Evolutionary conservation across 2,888 invertebrate species (phyloP), one percentile per base, ranked within the genome.

Genomic region (Stenurella melanura): DNA sequence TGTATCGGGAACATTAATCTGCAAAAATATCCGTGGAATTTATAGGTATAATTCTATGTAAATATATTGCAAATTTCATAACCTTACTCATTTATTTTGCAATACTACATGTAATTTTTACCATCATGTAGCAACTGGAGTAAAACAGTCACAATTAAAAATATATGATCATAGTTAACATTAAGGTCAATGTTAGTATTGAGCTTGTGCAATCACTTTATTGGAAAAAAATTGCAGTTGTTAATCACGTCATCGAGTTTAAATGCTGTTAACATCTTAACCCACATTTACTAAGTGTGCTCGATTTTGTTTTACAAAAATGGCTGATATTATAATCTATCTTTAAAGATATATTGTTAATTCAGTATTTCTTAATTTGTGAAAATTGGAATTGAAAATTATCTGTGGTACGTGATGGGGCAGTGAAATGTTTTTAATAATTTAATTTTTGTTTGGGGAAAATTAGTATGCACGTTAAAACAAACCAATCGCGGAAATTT

Each of bases 151-250:
- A n/a, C 50, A 17, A 50, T 50, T 50, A 50, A 50, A 50, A 50
- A 50, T 50, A 50, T n/a, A 50, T n/a, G 50, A 50, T n/a, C 42
- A 3, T 42, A 42, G 50, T 50, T n/a, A 50, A 50, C n/a, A 50
- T 15, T 50, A 50, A 50, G 50, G 50, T 50, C 50, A 50, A 50
- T n/a, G n/a, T n/a, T 50, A 12, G 12, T 42, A 6, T 50, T 50
- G 50, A 50, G 50, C 15, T 50, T 50, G 50, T n/a, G 50, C 15
- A 50, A 50, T 50, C 50, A 50, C n/a, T 50, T 50, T 50, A 50
- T 50, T 50, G 50, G 50, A n/a, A 50, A 50, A 42, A 3, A 50
- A 50, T n/a, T 50, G 50, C 6, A 1, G n/a, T n/a, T 50, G n/a
- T 15, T 50, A n/a, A 11, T 50, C 50, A n/a, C 12, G 50, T 50